phyloP scores from a whole-genome alignment of 1,140 invertebrate genomes.

The Alviniconcha marisindica region DNA sequence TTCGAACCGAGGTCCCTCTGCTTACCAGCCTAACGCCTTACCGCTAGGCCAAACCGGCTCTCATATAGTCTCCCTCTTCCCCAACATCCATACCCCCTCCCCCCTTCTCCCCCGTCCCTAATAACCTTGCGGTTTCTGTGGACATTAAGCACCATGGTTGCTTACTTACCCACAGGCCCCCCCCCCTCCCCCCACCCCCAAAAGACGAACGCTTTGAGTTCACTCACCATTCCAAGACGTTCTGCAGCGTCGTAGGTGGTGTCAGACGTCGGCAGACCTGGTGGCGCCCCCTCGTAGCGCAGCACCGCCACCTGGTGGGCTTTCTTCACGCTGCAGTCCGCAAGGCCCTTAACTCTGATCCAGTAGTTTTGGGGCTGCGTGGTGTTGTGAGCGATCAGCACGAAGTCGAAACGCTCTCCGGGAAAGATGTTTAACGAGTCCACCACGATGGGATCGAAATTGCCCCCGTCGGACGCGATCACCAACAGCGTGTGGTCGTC shows the following conservation, averaged over 20 bases:
- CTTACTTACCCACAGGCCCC: no score
- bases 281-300: constrained; percentile 55
- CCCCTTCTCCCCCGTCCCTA: not conserved
- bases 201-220: no score
- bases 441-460: constrained; percentile 83
- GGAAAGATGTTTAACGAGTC: constrained; percentile 57
- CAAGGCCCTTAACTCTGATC: constrained; percentile 86
- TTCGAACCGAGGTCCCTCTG: no score
- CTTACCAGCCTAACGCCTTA: no score
- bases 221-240: constrained; percentile 57
- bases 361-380: constrained; percentile 82
- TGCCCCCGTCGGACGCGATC: constrained; percentile 87
- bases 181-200: no score
- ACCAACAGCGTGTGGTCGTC: constrained; percentile 79
- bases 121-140: no score
- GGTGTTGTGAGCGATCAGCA: constrained; percentile 84
- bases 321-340: constrained; percentile 86
- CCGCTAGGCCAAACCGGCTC: no score
- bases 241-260: constrained; percentile 81
- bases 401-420: constrained; percentile 82
- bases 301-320: constrained; percentile 85
- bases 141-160: no score
- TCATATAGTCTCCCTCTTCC: no score
- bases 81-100: not conserved
- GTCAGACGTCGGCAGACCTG: constrained; percentile 76